Evolutionary conservation across 2,888 invertebrate species (phyloP).

Genomic region (Cantharis lateralis): DNA sequence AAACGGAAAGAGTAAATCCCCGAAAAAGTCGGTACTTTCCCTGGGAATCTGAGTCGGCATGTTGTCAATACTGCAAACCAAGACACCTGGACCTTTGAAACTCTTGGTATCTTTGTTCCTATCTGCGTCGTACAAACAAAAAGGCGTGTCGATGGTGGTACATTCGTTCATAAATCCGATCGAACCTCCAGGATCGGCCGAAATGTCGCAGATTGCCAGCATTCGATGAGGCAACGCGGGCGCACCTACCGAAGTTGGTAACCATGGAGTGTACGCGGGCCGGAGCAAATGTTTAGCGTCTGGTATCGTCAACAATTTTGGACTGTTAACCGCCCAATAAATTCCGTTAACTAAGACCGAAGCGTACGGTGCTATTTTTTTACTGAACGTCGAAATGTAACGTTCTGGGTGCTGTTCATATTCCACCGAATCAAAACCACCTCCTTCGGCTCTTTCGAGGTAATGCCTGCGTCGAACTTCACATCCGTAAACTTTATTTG

Average conservation of each 20-base stretch:
- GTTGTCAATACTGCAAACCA: slow-evolving; percentile 99
- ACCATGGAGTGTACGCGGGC: slow-evolving; percentile 90
- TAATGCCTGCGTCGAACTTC: slow-evolving; percentile 94
- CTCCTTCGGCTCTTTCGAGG: slow-evolving; percentile 88
- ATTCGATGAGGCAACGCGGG: slow-evolving; percentile 89
- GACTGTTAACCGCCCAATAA: slow-evolving; percentile 98
- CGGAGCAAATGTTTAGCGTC: slow-evolving; percentile 94
- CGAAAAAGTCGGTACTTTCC: slow-evolving; percentile 98
- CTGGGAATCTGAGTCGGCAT: slow-evolving; percentile 99
- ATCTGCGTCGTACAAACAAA: slow-evolving; percentile 99
- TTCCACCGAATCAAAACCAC: slow-evolving; percentile 84
- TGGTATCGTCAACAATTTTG: slow-evolving; percentile 94
- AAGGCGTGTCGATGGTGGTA: slow-evolving; percentile 98
- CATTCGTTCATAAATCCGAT: slow-evolving; percentile 98
- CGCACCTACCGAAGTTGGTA: slow-evolving; percentile 85
- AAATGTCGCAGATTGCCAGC: slow-evolving; percentile 96
- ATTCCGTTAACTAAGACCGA: slow-evolving; percentile 97
- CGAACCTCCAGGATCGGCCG: slow-evolving; percentile 94
- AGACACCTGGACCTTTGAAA: slow-evolving; percentile 94
- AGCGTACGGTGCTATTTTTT: slow-evolving; percentile 96
- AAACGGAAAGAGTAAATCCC: slow-evolving; percentile 88
- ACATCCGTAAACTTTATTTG: slow-evolving; percentile 94
- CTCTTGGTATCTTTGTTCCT: slow-evolving; percentile 95
- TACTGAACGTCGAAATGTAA: slow-evolving; percentile 94
- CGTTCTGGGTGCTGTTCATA: slow-evolving; percentile 92